Evolutionary conservation across 1,140 invertebrate genomes (phyloP).

Genomic region (Brachionus sp.): DNA sequence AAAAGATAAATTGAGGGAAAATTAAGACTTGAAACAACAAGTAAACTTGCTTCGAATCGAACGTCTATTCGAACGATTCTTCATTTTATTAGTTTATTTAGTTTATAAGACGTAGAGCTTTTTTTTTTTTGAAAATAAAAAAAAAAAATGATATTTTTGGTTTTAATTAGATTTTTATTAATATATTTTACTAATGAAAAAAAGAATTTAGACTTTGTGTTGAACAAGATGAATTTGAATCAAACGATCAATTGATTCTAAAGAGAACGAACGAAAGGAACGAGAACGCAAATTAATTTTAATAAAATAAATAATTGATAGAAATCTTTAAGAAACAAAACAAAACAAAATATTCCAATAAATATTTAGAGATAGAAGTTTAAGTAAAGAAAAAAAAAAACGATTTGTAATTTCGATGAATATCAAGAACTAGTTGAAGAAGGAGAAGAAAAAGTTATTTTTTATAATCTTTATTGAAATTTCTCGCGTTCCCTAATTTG

Average conservation of each 20-base stretch:
- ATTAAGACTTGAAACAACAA: constrained; percentile 17
- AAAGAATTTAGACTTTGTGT: constrained; percentile 34
- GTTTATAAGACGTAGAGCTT: constrained; percentile 37
- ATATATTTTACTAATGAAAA: constrained; percentile 26
- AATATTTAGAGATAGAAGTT: constrained; percentile 31
- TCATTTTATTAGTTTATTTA: constrained; percentile 43
- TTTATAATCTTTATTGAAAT: constrained; percentile 44
- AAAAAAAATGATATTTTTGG: constrained; percentile 25
- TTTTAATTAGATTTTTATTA: constrained; percentile 45
- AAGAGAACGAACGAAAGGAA: constrained; percentile 23
- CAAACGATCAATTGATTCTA: constrained; percentile 21
- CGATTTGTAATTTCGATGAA: constrained; percentile 24
- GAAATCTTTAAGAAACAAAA: constrained; percentile 38
- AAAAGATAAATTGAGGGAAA: not conserved
- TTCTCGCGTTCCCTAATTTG: constrained; percentile 42
- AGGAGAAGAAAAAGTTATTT: constrained; percentile 28
- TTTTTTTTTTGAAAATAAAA: not conserved
- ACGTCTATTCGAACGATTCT: constrained; percentile 23
- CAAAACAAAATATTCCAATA: constrained; percentile 33
- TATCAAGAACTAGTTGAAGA: constrained; percentile 3
- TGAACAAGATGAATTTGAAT: constrained; percentile 35
- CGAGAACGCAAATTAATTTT: constrained; percentile 41
- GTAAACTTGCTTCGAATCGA: constrained; percentile 10
- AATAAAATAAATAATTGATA: constrained; percentile 43
- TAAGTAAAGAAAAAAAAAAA: constrained; percentile 34